Conservation (phyloP, 2,888 invertebrate species). For the Horisme vitalbata region DNA sequence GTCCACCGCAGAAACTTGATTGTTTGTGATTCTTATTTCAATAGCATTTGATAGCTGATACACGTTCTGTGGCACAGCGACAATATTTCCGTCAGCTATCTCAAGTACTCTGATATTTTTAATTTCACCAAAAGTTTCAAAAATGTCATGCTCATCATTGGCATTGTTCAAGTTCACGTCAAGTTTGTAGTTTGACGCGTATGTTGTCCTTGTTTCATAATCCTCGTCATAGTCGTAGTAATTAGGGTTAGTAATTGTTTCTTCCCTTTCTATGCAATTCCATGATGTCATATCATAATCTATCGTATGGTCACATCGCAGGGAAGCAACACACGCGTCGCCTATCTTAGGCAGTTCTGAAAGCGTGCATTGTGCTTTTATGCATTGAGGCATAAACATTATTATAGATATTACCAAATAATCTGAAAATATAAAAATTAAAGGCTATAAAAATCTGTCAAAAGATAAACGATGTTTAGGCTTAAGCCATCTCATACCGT, state of each 20-base stretch:
- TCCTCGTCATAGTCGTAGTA: background rate
- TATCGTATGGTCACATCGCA: constrained; percentile 7
- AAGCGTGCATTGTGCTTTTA: constrained; percentile 3
- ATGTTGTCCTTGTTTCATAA: background rate
- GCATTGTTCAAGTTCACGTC: constrained; percentile 5
- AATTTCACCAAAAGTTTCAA: constrained; percentile 1
- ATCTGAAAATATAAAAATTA: constrained; percentile 9
- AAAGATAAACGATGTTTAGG: no score
- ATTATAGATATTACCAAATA: background rate
- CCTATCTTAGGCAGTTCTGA: background rate
- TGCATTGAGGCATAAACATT: background rate
- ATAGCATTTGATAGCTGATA: constrained; percentile 1
- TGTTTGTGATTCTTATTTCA: constrained; percentile 10
- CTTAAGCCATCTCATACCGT: no score
- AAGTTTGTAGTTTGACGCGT: constrained; percentile 6
- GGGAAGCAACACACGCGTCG: constrained; percentile 1
- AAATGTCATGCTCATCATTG: constrained; percentile 12
- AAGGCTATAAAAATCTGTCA: no score
- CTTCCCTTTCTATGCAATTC: constrained; percentile 4
- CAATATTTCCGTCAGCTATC: constrained; percentile 2
- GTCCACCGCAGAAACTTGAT: constrained; percentile 3
- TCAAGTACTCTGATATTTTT: constrained; percentile 5
- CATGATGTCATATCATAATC: background rate
- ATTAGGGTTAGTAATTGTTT: no score
- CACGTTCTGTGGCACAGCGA: constrained; percentile 5